These are phyloP conservation scores for Minunthozetes semirufus DNA, from an alignment of 2,888 invertebrate genomes.

Conservation along the genomic window DNA sequence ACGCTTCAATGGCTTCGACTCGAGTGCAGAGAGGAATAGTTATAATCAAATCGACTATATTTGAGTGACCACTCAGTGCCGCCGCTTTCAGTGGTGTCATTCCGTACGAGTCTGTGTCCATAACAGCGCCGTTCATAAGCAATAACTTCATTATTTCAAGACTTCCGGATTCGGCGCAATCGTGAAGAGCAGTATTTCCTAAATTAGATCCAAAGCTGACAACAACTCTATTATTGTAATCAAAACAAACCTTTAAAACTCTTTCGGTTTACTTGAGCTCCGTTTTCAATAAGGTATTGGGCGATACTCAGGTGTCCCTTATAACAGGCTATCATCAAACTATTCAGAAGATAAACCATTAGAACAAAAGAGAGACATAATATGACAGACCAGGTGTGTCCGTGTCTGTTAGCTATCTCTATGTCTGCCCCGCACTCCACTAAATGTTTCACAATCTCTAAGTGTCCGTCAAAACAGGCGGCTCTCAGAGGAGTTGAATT, in stretches of 20 bases:
- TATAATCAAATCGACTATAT: constrained; percentile 86
- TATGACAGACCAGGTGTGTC: constrained; percentile 67
- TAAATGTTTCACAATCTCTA: constrained; percentile 83
- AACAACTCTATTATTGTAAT: not conserved
- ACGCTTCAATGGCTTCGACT: constrained; percentile 68
- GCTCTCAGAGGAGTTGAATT: constrained; percentile 91
- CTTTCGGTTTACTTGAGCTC: constrained; percentile 86
- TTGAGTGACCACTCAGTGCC: constrained; percentile 77
- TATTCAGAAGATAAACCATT: not conserved
- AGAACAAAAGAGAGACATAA: not conserved
- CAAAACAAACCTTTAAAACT: constrained; percentile 50
- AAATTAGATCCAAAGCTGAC: constrained; percentile 20
- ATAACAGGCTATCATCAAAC: constrained; percentile 93
- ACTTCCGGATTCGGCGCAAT: constrained; percentile 93
- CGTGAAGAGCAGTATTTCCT: constrained; percentile 90
- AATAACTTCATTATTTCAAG: constrained; percentile 83
- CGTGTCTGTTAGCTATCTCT: constrained; percentile 89
- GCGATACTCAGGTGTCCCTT: constrained; percentile 88
- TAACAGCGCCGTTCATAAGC: constrained; percentile 74
- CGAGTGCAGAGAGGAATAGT: constrained; percentile 61
- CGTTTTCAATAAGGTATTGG: constrained; percentile 72
- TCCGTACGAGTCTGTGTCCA: constrained; percentile 90
- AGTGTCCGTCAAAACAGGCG: constrained; percentile 93
- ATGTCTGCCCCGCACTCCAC: constrained; percentile 88
- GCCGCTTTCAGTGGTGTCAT: constrained; percentile 94